Evolutionary conservation across 2,888 invertebrate species (phyloP).

Genomic region (Acrobasis suavella): DNA sequence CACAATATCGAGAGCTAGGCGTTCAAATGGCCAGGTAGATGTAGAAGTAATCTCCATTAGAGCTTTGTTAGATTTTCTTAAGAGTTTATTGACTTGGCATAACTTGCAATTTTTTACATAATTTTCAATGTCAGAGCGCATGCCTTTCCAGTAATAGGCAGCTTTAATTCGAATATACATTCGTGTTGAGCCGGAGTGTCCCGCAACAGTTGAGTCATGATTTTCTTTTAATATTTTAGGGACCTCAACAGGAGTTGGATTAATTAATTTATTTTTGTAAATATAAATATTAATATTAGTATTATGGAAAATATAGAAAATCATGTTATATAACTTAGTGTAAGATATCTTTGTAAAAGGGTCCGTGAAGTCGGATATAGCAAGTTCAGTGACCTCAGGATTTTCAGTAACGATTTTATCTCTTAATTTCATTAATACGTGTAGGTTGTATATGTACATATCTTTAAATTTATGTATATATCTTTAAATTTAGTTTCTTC

Average conservation of each 20-base stretch:
- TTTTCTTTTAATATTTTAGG: slow-evolving; percentile 8
- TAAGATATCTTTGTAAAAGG: background rate
- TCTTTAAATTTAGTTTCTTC: too few species aligned
- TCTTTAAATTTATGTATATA: too few species aligned
- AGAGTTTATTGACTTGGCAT: slow-evolving; percentile 3
- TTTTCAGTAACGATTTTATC: too few species aligned
- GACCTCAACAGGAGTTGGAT: slow-evolving; percentile 12
- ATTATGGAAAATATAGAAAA: slow-evolving; percentile 1
- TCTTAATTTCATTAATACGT: too few species aligned
- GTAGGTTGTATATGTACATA: too few species aligned
- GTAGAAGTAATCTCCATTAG: background rate
- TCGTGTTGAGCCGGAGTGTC: slow-evolving; percentile 4
- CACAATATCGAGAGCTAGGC: slow-evolving; percentile 27
- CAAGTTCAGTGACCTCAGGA: background rate
- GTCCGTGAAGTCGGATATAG: background rate
- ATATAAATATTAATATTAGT: background rate
- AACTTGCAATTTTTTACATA: slow-evolving; percentile 9
- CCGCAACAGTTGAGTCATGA: slow-evolving; percentile 11
- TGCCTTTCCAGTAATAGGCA: slow-evolving; percentile 2
- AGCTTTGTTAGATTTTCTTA: background rate
- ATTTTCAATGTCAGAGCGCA: slow-evolving; percentile 11
- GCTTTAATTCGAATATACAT: slow-evolving; percentile 3
- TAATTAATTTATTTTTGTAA: background rate
- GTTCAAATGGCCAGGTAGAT: background rate
- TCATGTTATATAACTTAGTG: slow-evolving; percentile 12